Percentiles rank a stretch among this genome's conserved stretches.
These are phyloP conservation scores for Oncorhynchus masou DNA, from an alignment of 2,113 vertebrate genomes.

Conservation along the genomic window DNA sequence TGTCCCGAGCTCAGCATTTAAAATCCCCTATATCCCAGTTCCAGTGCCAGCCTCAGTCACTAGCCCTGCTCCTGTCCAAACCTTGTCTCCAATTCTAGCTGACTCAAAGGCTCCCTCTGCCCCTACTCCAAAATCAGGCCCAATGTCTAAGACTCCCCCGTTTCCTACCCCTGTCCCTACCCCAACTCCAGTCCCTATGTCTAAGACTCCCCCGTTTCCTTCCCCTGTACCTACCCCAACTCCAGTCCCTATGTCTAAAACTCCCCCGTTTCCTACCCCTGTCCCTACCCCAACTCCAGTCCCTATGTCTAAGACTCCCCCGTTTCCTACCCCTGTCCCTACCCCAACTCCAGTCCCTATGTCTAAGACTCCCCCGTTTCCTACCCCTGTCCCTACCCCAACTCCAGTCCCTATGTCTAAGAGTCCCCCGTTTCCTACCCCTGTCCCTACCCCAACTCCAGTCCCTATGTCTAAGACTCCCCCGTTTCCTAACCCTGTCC, in stretches of 20 bases:
- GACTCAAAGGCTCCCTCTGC: not conserved
- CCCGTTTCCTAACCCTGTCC: not conserved
- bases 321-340: not conserved
- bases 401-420: slow-evolving; percentile 19
- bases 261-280: not conserved
- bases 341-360: slow-evolving; percentile 1
- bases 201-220: not conserved
- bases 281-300: not conserved
- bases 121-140: slow-evolving; percentile 11
- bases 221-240: not conserved
- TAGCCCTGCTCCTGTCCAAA: slow-evolving; percentile 6
- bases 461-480: slow-evolving; percentile 15
- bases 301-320: slow-evolving; percentile 20
- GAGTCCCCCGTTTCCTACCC: not conserved
- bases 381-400: not conserved
- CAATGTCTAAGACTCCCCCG: slow-evolving; percentile 17
- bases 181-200: not conserved
- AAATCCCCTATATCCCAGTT: slow-evolving; percentile 1
- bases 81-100: slow-evolving; percentile 2
- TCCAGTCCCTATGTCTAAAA: slow-evolving; percentile 12
- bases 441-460: not conserved
- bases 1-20: slow-evolving; percentile 5
- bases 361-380: slow-evolving; percentile 13
- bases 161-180: not conserved
- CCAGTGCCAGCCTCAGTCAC: slow-evolving; percentile 15